Base-by-base conservation (phyloP, 1,140 invertebrate genomes). In the Cydia amplana region DNA sequence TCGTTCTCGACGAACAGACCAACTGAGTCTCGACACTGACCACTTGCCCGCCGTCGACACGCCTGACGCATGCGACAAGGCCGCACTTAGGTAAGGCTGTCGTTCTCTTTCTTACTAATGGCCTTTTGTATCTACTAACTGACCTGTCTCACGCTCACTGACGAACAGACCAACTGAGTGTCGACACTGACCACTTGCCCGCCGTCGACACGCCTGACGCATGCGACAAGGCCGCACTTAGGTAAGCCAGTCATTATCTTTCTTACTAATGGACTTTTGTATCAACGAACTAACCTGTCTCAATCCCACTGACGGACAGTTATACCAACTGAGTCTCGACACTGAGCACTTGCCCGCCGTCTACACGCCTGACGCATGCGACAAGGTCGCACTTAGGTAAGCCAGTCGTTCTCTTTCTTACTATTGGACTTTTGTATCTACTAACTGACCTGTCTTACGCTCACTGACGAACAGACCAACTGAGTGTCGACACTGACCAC, bases 61-160 rank as follows among this genome's bases (percentile, higher is more conserved):
- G 85, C 96, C 96, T 81, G 97, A 98, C 87, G 97, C 97, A 75
- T 97, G 97, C 87, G 97, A 97, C 91, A 97, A 97, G 92, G 97
- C 97, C 92, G 96, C 97, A 77, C 94, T 96, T 88, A 96, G 97
- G 97, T 97, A 91, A 87, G 86, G 6, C n/a, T 1, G n/a, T 60
- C 55, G 0, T 7, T 60, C n/a, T 23, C 55, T 60, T 60, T 20
- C 6, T 51, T 51, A 46, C 14, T 46, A 14, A 46, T 46, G 7
- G 4, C 3, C 28, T 28, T 46, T 46, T 14, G 5, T 51, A 60
- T 23, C 55, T 18, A 51, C 49, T 51, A 18, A n/a, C 2, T n/a
- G 6, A 51, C 49, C 73, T 83, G 83, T 67, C 82, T 89, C 74
- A 93, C 93, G 84, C 94, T 94, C 79, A 93, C 92, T 78, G 94